Evolutionary conservation across 1,140 invertebrate species (phyloP), one percentile per base, ranked within the genome.

Genomic region (Akabosia matsudoensis): DNA sequence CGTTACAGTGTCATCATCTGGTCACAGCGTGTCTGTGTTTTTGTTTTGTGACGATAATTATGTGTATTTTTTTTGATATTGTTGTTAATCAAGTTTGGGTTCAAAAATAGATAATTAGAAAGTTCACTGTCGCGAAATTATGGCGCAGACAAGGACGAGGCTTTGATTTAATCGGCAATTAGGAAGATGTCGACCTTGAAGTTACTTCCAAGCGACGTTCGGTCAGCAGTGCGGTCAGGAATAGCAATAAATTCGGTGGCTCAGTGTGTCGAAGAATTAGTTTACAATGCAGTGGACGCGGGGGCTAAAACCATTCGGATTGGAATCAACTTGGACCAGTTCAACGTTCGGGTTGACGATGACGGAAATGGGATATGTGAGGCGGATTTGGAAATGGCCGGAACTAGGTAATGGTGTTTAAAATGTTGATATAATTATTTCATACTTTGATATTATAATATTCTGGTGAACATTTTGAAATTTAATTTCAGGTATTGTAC

Each of bases 401-500:
- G 76, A 1, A 34, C 13, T 1, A 61, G 76, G 76, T 77, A 51
- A n/a, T n/a, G 1, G 71, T 73, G 30, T 30, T 56, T 16, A 72
- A 64, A 64, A 13, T 24, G 56, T 24, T 45, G 37, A 67, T 67
- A 31, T 4, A 61, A 61, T 22, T 61, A n/a, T n/a, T n/a, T n/a
- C n/a, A n/a, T n/a, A n/a, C n/a, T n/a, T n/a, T n/a, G n/a, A n/a
- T n/a, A n/a, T n/a, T n/a, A n/a, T n/a, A n/a, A n/a, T n/a, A n/a
- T n/a, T n/a, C n/a, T n/a, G n/a, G n/a, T n/a, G n/a, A n/a, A n/a
- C n/a, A n/a, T n/a, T n/a, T n/a, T n/a, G n/a, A n/a, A n/a, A n/a
- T n/a, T n/a, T n/a, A n/a, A n/a, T 79, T 79, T 28, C 77, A 88
- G 87, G 79, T 88, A 91, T 83, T 83, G 86, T 45, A 91, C 90